A percentile compares a stretch with the other conserved stretches of the same genome.
Conservation (phyloP, 2,113 vertebrate species). For the Pygoscelis adeliae region DNA sequence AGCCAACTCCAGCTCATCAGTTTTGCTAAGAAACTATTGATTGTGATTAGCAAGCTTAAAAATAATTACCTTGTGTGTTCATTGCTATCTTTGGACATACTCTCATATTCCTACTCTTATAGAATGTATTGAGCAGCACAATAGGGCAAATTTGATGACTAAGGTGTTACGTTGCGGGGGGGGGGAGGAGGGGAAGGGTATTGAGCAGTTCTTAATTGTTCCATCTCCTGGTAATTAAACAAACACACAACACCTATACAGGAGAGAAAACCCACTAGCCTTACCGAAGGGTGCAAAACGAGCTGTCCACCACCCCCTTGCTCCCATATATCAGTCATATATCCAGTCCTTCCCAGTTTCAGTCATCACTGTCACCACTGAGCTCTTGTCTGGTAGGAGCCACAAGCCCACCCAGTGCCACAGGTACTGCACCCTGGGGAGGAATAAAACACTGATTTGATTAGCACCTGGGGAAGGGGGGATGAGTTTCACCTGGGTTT, state of each 20-base stretch:
- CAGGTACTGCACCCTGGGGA: neutral
- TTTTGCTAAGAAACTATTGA: constrained; percentile 69
- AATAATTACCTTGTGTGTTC: constrained; percentile 68
- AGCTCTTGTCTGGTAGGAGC: neutral
- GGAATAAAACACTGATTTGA: neutral
- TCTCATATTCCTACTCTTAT: constrained; percentile 57
- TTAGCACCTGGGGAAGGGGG: neutral
- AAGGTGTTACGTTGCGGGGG: neutral
- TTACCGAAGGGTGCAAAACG: neutral
- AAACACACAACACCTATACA: neutral
- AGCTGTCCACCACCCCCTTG: neutral
- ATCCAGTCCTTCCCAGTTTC: neutral
- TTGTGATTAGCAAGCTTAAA: constrained; percentile 72
- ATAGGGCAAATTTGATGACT: constrained; percentile 6
- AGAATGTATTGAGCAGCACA: constrained; percentile 44
- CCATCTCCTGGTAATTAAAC: neutral
- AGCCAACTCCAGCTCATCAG: constrained; percentile 67
- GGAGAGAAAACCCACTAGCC: neutral
- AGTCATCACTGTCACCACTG: neutral
- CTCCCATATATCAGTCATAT: neutral
- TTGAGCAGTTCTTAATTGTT: constrained; percentile 36
- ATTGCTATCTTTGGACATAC: constrained; percentile 66
- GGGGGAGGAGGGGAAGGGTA: neutral
- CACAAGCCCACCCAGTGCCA: neutral
- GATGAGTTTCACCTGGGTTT: neutral